phyloP scores from a whole-genome alignment of 2,797 vertebrate genomes.

The Artibeus jamaicensis region DNA sequence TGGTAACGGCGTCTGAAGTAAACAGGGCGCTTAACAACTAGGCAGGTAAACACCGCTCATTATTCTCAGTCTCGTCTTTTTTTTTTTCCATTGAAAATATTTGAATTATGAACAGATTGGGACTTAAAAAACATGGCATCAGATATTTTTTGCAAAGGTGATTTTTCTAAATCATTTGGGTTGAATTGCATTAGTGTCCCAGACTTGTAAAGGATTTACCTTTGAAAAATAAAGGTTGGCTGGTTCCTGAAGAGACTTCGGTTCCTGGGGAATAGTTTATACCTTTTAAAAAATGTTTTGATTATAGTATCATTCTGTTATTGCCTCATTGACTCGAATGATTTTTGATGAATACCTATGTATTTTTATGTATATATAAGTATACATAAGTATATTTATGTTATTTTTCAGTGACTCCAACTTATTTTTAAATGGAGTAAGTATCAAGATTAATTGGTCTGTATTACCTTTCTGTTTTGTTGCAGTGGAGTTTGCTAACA shows the following conservation, averaged over 20 bases:
- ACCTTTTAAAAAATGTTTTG: not conserved
- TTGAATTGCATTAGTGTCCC: not conserved
- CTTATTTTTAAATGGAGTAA: conserved; percentile 28
- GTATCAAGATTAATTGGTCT: not conserved
- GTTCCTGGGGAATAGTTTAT: not conserved
- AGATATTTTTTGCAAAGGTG: not conserved
- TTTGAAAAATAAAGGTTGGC: not conserved
- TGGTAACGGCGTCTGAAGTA: conserved; percentile 52
- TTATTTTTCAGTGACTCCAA: not conserved
- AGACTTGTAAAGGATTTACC: not conserved
- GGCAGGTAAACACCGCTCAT: conserved; percentile 27
- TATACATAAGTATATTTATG: not conserved
- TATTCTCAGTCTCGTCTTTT: not conserved
- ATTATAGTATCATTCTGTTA: not conserved
- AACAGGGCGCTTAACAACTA: conserved; percentile 65
- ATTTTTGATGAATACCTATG: not conserved
- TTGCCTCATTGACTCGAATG: not conserved
- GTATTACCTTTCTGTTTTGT: conserved; percentile 9
- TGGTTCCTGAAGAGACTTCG: not conserved
- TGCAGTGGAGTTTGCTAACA: conserved; percentile 19
- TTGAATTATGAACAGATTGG: not conserved
- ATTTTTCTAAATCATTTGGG: not conserved
- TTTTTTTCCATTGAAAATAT: not conserved
- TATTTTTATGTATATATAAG: not conserved
- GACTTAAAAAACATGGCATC: not conserved